These are phyloP conservation scores for Poecilia latipinna DNA, from an alignment of 2,113 vertebrate genomes.

Conservation along the genomic window DNA sequence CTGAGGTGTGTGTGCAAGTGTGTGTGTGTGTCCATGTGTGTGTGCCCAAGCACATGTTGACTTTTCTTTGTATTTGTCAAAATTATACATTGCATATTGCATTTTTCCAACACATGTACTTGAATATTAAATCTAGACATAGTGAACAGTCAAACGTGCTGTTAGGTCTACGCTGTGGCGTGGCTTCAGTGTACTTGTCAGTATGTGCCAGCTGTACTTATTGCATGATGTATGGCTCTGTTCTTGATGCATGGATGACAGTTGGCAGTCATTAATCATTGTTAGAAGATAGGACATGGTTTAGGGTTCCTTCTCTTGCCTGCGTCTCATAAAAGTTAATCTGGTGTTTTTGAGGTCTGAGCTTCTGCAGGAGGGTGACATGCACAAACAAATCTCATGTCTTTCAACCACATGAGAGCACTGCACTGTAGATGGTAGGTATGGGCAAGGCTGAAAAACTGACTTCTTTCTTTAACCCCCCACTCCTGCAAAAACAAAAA, in stretches of 20 bases:
- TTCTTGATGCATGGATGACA: constrained; percentile 74
- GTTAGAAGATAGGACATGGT: constrained; percentile 72
- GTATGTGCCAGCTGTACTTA: constrained; percentile 75
- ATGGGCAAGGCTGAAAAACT: neutral
- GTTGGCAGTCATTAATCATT: constrained; percentile 79
- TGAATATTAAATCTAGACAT: constrained; percentile 72
- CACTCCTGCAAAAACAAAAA: neutral
- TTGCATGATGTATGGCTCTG: constrained; percentile 72
- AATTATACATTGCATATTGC: constrained; percentile 48
- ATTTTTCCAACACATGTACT: constrained; percentile 53
- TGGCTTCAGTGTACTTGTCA: constrained; percentile 72
- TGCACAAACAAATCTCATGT: constrained; percentile 46
- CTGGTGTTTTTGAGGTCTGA: constrained; percentile 3
- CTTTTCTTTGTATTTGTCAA: constrained; percentile 41
- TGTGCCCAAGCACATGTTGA: constrained; percentile 30
- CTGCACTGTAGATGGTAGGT: constrained; percentile 3
- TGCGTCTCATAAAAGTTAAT: constrained; percentile 24
- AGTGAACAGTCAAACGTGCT: constrained; percentile 51
- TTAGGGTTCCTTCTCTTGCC: constrained; percentile 43
- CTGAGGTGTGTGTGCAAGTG: constrained; percentile 50
- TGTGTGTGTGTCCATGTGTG: constrained; percentile 34
- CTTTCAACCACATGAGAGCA: constrained; percentile 7
- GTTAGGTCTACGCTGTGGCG: constrained; percentile 41
- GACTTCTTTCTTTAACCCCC: neutral
- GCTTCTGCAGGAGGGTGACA: constrained; percentile 26